These are phyloP conservation scores for Sussaba pulchella DNA, from an alignment of 2,888 invertebrate genomes.

Conservation along the genomic window DNA sequence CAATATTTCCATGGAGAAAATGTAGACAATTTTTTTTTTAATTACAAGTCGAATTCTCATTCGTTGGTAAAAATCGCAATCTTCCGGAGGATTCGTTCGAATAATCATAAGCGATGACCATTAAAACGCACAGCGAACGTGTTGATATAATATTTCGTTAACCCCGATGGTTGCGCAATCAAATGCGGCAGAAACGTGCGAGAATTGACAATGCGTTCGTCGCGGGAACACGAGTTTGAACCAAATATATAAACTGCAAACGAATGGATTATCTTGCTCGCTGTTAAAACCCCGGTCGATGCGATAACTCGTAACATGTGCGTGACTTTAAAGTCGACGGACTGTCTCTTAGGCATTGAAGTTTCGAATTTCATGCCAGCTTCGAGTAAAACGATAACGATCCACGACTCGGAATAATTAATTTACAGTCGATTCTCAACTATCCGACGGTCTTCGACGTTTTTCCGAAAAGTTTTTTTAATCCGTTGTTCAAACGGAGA, in stretches of 20 bases:
- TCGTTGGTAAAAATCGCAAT: neutral
- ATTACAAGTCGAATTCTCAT: neutral
- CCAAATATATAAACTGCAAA: constrained; percentile 27
- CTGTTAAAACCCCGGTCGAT: neutral
- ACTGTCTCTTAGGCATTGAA: constrained; percentile 5
- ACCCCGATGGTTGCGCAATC: too few species aligned
- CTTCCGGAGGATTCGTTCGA: neutral
- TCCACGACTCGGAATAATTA: neutral
- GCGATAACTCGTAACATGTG: constrained; percentile 46
- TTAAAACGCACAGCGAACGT: neutral
- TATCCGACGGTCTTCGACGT: neutral
- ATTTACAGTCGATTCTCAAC: neutral
- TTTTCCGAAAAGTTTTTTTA: neutral
- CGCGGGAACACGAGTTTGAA: neutral
- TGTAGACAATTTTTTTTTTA: too few species aligned
- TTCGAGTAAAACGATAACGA: neutral
- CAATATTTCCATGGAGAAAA: constrained; percentile 24
- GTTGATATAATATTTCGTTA: neutral
- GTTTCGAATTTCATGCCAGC: neutral
- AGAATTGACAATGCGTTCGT: constrained; percentile 14
- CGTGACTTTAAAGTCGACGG: constrained; percentile 33
- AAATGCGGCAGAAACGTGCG: neutral
- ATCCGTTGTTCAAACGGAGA: too few species aligned
- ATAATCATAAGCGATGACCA: neutral
- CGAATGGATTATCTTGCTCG: constrained; percentile 1